Evolutionary conservation across 2,113 vertebrate genomes (phyloP).

Genomic region (Pyxicephalus adspersus): DNA sequence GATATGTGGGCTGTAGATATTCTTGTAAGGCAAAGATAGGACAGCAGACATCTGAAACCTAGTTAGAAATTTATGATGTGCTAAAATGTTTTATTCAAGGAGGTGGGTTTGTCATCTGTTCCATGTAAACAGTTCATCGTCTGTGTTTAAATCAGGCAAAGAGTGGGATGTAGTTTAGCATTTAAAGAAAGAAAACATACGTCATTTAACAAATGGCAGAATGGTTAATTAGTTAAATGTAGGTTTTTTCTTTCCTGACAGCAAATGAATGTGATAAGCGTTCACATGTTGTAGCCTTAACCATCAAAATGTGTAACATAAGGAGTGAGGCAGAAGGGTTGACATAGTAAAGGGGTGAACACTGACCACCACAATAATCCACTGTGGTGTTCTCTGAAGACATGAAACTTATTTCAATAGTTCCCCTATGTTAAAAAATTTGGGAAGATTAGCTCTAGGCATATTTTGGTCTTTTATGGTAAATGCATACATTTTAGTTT

Average conservation of each 20-base stretch:
- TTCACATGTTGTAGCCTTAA: no score
- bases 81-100: conserved; percentile 95
- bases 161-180: not conserved
- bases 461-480: no score
- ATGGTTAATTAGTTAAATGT: not conserved
- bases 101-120: conserved; percentile 89
- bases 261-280: not conserved
- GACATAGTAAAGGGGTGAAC: no score
- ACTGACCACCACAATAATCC: no score
- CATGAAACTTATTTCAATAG: no score
- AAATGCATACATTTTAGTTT: no score
- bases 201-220: not conserved
- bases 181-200: conserved; percentile 3
- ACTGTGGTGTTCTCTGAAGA: no score
- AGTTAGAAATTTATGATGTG: conserved; percentile 99
- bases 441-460: no score
- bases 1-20: not conserved
- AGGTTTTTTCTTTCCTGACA: not conserved
- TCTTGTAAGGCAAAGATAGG: conserved; percentile 79
- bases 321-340: no score
- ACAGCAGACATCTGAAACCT: conserved; percentile 92
- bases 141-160: not conserved
- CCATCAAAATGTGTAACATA: no score
- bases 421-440: no score
- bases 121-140: conserved; percentile 56